Conservation (phyloP, 2,797 vertebrate genomes). For the Melanotaenia boesemani region DNA sequence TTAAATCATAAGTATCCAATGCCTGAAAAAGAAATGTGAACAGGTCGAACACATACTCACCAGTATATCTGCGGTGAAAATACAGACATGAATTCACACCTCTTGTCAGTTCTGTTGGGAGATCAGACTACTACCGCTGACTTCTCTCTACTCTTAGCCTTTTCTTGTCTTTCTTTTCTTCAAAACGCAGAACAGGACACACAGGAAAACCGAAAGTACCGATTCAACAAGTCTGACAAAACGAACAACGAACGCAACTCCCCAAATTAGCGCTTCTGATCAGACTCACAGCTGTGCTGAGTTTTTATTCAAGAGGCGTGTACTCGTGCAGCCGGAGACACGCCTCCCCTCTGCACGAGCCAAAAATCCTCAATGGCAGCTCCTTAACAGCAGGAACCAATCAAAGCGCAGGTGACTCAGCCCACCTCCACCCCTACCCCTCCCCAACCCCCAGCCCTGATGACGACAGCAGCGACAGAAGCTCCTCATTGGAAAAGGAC, state of each 20-base stretch:
- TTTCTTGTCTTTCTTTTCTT: not conserved
- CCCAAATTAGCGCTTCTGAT: slow-evolving; percentile 51
- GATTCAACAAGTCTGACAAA: not conserved
- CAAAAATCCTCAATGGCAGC: slow-evolving; percentile 78
- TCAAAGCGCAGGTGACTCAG: slow-evolving; percentile 58
- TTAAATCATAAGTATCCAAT: not conserved
- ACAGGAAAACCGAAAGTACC: slow-evolving; percentile 35
- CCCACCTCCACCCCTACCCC: not conserved
- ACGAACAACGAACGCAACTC: not conserved
- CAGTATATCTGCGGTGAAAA: slow-evolving; percentile 75
- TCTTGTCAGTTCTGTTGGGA: slow-evolving; percentile 63
- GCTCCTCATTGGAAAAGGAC: slow-evolving; percentile 61
- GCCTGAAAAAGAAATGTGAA: not conserved
- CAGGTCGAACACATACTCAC: slow-evolving; percentile 67
- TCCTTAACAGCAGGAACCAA: slow-evolving; percentile 65
- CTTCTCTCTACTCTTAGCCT: slow-evolving; percentile 9
- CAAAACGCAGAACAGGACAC: slow-evolving; percentile 1
- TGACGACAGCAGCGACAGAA: slow-evolving; percentile 71
- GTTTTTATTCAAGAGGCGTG: slow-evolving; percentile 79
- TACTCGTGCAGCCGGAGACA: slow-evolving; percentile 47
- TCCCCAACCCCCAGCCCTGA: not conserved
- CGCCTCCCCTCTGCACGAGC: slow-evolving; percentile 57
- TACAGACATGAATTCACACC: slow-evolving; percentile 85
- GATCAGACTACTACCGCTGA: slow-evolving; percentile 31
- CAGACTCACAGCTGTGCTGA: slow-evolving; percentile 17